phyloP scores from a whole-genome alignment of 2,888 invertebrate genomes.

The Troides oblongomaculatus region DNA sequence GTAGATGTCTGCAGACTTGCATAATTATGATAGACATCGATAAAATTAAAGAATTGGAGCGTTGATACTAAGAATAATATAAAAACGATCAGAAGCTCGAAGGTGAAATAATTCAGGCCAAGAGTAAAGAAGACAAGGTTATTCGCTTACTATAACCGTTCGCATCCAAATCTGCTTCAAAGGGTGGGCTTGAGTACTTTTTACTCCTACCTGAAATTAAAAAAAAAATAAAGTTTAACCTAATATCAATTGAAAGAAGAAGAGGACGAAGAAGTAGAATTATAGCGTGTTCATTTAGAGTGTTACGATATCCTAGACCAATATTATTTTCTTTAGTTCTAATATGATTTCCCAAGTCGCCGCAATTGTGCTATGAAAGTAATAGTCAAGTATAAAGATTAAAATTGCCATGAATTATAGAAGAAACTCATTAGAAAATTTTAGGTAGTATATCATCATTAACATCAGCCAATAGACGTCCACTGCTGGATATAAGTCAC shows the following conservation, averaged over 20 bases:
- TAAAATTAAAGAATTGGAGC: not conserved
- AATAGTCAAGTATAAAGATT: not conserved
- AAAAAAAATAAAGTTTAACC: conserved; percentile 11
- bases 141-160: conserved; percentile 60
- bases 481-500: too few species aligned
- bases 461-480: too few species aligned
- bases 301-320: not conserved
- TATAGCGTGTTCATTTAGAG: not conserved
- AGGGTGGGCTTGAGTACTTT: conserved; percentile 63
- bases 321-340: not conserved
- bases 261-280: not conserved
- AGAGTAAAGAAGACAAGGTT: conserved; percentile 14
- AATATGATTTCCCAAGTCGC: not conserved
- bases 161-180: conserved; percentile 64
- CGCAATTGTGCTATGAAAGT: not conserved
- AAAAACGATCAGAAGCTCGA: not conserved
- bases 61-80: not conserved
- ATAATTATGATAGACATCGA: not conserved
- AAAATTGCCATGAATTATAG: too few species aligned
- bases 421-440: too few species aligned
- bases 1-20: not conserved
- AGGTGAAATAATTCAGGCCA: conserved; percentile 7
- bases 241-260: too few species aligned
- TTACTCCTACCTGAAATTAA: conserved; percentile 67
- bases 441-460: too few species aligned